Conservation (phyloP, 2,113 vertebrate species). For the Heloderma charlesbogerti region DNA sequence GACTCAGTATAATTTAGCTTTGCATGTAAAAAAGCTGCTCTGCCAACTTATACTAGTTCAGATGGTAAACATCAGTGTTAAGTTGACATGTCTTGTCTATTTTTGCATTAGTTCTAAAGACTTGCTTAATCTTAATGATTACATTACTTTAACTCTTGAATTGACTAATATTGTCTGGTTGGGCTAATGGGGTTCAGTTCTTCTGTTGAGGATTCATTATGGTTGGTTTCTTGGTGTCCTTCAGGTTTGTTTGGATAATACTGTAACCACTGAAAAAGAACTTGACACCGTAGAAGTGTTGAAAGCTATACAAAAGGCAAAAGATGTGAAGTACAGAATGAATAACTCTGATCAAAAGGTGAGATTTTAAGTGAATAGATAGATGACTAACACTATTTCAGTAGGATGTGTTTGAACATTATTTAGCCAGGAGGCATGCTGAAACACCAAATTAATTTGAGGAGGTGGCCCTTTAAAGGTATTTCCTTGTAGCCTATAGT, state of each 20-base stretch:
- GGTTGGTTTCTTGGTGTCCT: neutral
- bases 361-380: conserved; percentile 13
- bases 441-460: neutral
- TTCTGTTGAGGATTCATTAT: neutral
- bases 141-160: neutral
- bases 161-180: neutral
- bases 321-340: conserved; percentile 91
- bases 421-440: neutral
- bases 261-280: conserved; percentile 91
- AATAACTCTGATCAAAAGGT: conserved; percentile 91
- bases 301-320: conserved; percentile 98
- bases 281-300: conserved; percentile 96
- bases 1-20: neutral
- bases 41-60: neutral
- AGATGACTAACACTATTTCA: neutral
- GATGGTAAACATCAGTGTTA: neutral
- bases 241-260: conserved; percentile 91
- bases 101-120: neutral
- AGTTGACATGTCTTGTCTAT: neutral
- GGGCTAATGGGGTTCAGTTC: neutral
- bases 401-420: neutral
- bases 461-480: neutral
- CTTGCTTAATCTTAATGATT: conserved; percentile 7
- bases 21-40: neutral
- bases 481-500: neutral